Evolutionary conservation across 2,113 vertebrate species (phyloP), one percentile per base, ranked within the genome.

Genomic region (Paedocypris sp.): DNA sequence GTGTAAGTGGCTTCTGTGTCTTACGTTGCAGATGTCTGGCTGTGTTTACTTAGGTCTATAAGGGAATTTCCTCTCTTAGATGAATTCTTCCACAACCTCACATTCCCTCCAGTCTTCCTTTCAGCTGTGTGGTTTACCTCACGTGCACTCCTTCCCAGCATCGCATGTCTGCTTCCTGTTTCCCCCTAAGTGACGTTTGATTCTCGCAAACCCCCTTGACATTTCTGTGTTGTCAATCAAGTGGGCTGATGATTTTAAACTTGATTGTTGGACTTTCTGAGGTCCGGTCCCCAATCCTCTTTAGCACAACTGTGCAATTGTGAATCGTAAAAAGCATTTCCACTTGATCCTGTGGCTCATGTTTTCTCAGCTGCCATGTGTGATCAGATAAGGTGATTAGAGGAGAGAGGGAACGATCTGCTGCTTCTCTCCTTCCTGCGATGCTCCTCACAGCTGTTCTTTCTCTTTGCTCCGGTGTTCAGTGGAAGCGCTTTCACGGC

Each of bases 141-240:
- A 29, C 26, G 16, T 47, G 31, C 32, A 23, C 16, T 43, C 28
- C 5, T 38, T 36, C 33, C 16, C 8, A 20, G 25, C 12, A 12
- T 5, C 16, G 12, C 5, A 15, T 64, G n/a, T 60, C 11, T 23
- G 31, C 56, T 26, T 64, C 46, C 64, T 64, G 62, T 73, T 39
- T 77, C 76, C 48, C 59, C 69, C 39, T 76, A 73, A 75, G 76
- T 67, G 72, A 59, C 53, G 53, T 0, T 10, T 49, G 60, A 70
- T 48, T 72, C 69, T 76, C 28, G 18, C 16, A 31, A 41, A 41
- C 15, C 38, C 16, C 19, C 15, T 19, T 3, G 38, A 15, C 38
- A 4, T 18, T 18, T 41, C 15, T n/a, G n/a, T n/a, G n/a, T n/a
- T n/a, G n/a, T n/a, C n/a, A n/a, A n/a, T n/a, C n/a, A n/a, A n/a